Percentiles rank a stretch among this genome's conserved stretches.
These are phyloP conservation scores for Erannis defoliaria DNA, from an alignment of 2,888 invertebrate genomes.

Conservation along the genomic window DNA sequence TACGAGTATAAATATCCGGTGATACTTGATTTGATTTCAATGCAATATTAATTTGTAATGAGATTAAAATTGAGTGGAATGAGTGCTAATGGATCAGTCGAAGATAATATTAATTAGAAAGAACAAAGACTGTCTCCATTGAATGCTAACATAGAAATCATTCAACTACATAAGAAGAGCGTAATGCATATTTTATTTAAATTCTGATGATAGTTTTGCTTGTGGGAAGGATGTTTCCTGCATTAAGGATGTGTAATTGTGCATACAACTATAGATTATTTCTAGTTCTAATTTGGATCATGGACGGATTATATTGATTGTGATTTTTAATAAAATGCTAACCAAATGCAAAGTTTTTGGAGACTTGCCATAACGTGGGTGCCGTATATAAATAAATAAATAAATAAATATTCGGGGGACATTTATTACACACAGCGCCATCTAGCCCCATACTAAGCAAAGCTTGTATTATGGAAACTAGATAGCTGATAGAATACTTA, in stretches of 20 bases:
- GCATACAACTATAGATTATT: too few species aligned
- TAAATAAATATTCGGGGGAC: too few species aligned
- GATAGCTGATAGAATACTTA: too few species aligned
- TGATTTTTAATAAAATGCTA: too few species aligned
- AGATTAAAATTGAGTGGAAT: neutral
- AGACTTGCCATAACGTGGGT: too few species aligned
- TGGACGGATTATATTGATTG: too few species aligned
- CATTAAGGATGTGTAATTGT: neutral
- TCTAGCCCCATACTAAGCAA: too few species aligned
- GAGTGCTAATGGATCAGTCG: neutral
- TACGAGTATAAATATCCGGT: slow-evolving; percentile 21
- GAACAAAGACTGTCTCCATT: neutral
- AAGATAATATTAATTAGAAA: slow-evolving; percentile 4
- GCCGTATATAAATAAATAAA: too few species aligned
- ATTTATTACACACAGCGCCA: too few species aligned
- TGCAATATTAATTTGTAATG: slow-evolving; percentile 20
- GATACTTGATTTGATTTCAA: slow-evolving; percentile 6
- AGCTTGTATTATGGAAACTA: too few species aligned
- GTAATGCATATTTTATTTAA: neutral
- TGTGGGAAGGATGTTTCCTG: neutral
- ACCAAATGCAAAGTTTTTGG: too few species aligned
- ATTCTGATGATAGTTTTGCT: neutral
- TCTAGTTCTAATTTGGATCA: too few species aligned
- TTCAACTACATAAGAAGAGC: neutral
- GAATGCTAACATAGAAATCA: neutral